A percentile compares a stretch with the other conserved stretches of the same genome.
phyloP scores from a whole-genome alignment of 2,113 vertebrate species.

The Oreochromis aureus region DNA sequence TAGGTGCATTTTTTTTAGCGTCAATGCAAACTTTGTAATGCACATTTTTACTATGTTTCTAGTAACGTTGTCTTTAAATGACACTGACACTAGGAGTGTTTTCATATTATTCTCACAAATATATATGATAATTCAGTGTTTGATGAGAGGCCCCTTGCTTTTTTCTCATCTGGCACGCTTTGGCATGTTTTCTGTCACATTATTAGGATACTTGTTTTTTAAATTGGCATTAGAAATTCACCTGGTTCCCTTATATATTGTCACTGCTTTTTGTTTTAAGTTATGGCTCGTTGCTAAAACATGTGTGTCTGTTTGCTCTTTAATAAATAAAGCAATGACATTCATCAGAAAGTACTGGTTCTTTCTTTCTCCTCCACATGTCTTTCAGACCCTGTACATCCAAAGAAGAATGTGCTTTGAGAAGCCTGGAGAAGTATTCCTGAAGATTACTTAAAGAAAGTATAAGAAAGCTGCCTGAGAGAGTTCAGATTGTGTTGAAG shows the following conservation, averaged over 20 bases:
- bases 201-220: not conserved
- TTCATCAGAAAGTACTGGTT: not conserved
- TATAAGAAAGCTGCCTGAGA: not conserved
- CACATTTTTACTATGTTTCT: not conserved
- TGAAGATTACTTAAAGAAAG: not conserved
- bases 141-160: not conserved
- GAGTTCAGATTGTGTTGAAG: not conserved
- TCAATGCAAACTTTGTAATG: not conserved
- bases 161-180: too few relatives aligned
- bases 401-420: not conserved
- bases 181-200: not conserved
- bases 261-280: not conserved
- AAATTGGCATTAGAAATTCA: too few relatives aligned
- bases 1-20: not conserved
- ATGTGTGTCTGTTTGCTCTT: not conserved
- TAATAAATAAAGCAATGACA: not conserved
- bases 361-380: not conserved
- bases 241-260: rapidly evolving
- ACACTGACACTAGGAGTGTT: not conserved
- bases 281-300: rapidly evolving
- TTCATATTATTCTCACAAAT: not conserved
- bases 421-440: not conserved
- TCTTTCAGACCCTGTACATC: not conserved
- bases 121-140: not conserved
- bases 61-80: not conserved